phyloP scores from a whole-genome alignment of 2,797 vertebrate species.

The Fistularia commersonii region DNA sequence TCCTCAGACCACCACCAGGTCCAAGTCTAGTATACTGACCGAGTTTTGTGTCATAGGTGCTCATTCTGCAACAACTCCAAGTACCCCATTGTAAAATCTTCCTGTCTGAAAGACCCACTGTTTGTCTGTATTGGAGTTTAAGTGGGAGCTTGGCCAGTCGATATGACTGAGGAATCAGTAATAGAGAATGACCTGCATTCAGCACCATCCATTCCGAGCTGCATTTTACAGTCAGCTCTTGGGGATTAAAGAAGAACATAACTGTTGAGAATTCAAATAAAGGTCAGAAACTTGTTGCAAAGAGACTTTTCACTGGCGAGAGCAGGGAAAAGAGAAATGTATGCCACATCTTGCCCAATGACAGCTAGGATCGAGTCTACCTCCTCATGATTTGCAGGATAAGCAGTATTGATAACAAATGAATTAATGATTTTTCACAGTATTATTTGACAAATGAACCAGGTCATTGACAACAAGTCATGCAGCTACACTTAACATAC shows the following conservation, averaged over 20 bases:
- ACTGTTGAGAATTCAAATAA: conserved; percentile 43
- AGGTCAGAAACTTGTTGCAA: conserved; percentile 55
- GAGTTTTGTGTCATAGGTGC: neutral
- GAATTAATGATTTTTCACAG: too few species aligned
- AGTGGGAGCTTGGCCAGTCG: conserved; percentile 43
- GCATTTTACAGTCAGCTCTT: conserved; percentile 48
- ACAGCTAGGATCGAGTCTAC: too few species aligned
- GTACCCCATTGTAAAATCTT: neutral
- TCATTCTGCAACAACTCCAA: conserved; percentile 5
- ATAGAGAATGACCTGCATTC: conserved; percentile 49
- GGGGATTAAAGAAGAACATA: conserved; percentile 47
- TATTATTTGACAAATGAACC: too few species aligned
- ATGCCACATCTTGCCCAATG: conserved; percentile 20
- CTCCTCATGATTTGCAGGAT: too few species aligned
- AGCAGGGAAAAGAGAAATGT: conserved; percentile 40
- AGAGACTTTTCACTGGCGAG: conserved; percentile 55
- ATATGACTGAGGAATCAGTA: conserved; percentile 19
- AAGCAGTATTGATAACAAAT: too few species aligned
- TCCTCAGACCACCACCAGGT: too few species aligned
- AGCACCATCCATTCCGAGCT: conserved; percentile 28
- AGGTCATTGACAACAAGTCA: too few species aligned
- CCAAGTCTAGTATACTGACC: too few species aligned
- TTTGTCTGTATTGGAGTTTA: conserved; percentile 36
- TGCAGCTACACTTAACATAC: too few species aligned
- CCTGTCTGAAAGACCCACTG: conserved; percentile 18